A percentile compares a stretch with the other conserved stretches of the same genome.
Conservation (phyloP, 2,888 invertebrate genomes). For the Incurvaria masculella region DNA sequence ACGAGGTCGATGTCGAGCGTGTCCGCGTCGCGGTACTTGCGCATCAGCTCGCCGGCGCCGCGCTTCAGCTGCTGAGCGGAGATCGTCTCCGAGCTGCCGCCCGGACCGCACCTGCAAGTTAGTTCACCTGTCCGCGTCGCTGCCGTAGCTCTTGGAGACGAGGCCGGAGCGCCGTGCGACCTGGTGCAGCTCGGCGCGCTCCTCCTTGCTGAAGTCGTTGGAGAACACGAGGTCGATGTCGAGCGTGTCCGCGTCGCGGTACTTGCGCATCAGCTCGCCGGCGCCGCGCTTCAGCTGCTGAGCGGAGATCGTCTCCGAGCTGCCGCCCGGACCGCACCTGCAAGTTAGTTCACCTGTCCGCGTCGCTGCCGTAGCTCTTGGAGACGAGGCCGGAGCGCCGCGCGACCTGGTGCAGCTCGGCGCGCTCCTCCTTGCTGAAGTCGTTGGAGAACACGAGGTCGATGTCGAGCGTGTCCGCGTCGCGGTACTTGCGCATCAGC, state of each 20-base stretch:
- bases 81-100: constrained; percentile 14
- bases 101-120: no score
- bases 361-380: constrained; percentile 46
- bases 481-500: constrained; percentile 33
- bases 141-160: constrained; percentile 50
- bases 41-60: constrained; percentile 29
- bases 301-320: constrained; percentile 17
- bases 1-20: constrained; percentile 56
- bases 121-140: constrained; percentile 32
- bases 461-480: constrained; percentile 40
- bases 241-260: constrained; percentile 32
- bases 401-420: constrained; percentile 55
- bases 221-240: constrained; percentile 59
- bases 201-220: constrained; percentile 61
- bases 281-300: constrained; percentile 27
- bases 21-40: constrained; percentile 30
- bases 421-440: constrained; percentile 64
- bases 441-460: constrained; percentile 59
- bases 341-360: constrained; percentile 31
- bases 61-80: constrained; percentile 25
- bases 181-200: constrained; percentile 59
- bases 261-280: constrained; percentile 29
- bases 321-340: no score
- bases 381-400: constrained; percentile 43
- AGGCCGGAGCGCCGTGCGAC: constrained; percentile 42